A percentile compares a stretch with the other conserved stretches of the same genome.
These are phyloP conservation scores for Eumacrocentrus americanus DNA, from an alignment of 2,888 invertebrate genomes.

Conservation along the genomic window DNA sequence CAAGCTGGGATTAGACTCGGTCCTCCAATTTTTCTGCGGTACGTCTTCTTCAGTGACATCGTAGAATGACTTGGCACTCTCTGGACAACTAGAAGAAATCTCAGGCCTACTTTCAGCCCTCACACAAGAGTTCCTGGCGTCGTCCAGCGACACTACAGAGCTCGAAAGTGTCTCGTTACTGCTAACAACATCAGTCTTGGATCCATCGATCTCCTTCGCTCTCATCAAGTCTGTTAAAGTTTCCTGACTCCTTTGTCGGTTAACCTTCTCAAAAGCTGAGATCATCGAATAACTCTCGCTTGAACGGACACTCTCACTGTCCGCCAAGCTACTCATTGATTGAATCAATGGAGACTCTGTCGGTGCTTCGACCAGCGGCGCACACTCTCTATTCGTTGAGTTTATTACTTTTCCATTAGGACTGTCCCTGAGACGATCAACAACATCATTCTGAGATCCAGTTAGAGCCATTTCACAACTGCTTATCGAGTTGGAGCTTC, in stretches of 20 bases:
- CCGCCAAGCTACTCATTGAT: constrained; percentile 15
- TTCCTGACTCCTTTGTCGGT: constrained; percentile 35
- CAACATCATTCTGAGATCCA: constrained; percentile 52
- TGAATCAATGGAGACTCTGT: background rate
- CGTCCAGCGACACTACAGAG: constrained; percentile 35
- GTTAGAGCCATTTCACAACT: constrained; percentile 60
- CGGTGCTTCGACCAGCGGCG: constrained; percentile 5
- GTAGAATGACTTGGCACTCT: constrained; percentile 26
- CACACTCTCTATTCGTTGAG: constrained; percentile 31
- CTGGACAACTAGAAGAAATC: constrained; percentile 35
- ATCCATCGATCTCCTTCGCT: constrained; percentile 12
- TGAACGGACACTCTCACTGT: constrained; percentile 30
- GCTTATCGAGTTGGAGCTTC: constrained; percentile 59
- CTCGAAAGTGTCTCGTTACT: constrained; percentile 33
- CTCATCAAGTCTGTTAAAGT: constrained; percentile 28
- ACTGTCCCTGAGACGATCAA: constrained; percentile 49
- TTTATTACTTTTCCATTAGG: constrained; percentile 30
- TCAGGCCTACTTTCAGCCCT: constrained; percentile 15
- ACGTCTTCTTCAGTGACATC: constrained; percentile 16
- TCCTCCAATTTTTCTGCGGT: constrained; percentile 18
- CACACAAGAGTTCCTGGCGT: constrained; percentile 18
- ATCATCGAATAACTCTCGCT: constrained; percentile 28
- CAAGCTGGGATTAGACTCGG: constrained; percentile 31
- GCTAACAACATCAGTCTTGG: constrained; percentile 23
- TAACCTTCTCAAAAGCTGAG: constrained; percentile 21